Evolutionary conservation across 2,888 invertebrate genomes (phyloP), one percentile per base, ranked within the genome.

Genomic region (Labia minor): DNA sequence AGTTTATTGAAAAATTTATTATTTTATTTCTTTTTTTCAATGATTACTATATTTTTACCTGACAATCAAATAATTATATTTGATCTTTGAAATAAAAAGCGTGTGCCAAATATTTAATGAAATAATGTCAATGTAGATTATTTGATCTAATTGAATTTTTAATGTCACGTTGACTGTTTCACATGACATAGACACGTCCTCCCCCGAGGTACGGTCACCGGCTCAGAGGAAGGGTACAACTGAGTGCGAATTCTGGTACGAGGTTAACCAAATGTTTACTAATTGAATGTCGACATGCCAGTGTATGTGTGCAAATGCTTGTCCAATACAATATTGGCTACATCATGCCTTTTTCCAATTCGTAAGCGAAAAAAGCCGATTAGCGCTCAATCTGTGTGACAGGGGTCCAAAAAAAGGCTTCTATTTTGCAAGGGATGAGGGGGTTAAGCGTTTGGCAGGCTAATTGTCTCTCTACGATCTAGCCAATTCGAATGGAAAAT

Each of bases 351-450:
- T 16, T 16, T 49, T 49, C 49, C 49, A 49, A 49, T 49, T 49
- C 49, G 49, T 49, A 49, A 49, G 49, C 49, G 49, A 49, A 49
- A 49, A 49, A 49, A 49, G 49, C 49, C 49, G 49, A 49, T 49
- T 49, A 49, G 49, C 49, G 49, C 16, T 49, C 49, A 49, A 49
- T 49, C 49, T 49, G 49, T 3, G 26, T 49, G 49, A 49, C 49
- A 49, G 49, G n/a, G n/a, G n/a, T 26, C 49, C 49, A 49, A 49
- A 49, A 49, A 49, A 49, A 49, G 49, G 2, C 14, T 14, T 3
- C 49, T 49, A n/a, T 49, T 49, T 16, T 49, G 4, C 49, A 4
- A 49, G 49, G 49, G 49, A 14, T 3, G 49, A 16, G n/a, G 49
- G 49, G 16, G 49, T 10, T 49, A 49, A 49, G 49, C 49, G 49